Percentiles rank a stretch among this genome's conserved stretches.
Conservation (phyloP, 35 echinoderm and acorn worm species). For the Patiria miniata region DNA sequence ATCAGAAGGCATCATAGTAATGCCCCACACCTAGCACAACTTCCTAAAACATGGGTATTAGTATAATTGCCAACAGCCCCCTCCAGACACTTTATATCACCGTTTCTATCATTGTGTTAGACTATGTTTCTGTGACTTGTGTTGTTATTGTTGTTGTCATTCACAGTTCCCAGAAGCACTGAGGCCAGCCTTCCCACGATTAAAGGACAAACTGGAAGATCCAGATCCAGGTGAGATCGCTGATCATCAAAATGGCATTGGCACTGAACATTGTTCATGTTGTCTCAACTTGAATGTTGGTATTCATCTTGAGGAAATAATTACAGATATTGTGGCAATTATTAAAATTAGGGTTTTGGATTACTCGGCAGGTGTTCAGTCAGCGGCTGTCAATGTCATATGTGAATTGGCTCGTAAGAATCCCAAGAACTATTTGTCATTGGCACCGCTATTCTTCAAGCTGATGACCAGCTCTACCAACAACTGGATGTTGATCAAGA, state of each 20-base stretch:
- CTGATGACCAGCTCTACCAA: slow-evolving; percentile 99
- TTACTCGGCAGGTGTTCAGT: slow-evolving; percentile 78
- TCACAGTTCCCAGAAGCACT: slow-evolving; percentile 96
- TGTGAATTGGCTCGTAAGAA: slow-evolving; percentile 94
- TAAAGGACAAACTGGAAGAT: slow-evolving; percentile 97
- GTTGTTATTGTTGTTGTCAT: slow-evolving; percentile 24
- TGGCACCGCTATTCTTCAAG: slow-evolving; percentile 99
- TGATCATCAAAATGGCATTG: no score
- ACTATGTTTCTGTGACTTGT: background rate
- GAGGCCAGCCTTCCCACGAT: slow-evolving; percentile 93
- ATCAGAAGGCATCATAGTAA: no score
- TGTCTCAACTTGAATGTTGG: no score
- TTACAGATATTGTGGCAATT: no score
- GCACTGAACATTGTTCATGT: no score
- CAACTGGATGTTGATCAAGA: slow-evolving; percentile 99
- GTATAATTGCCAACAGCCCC: no score
- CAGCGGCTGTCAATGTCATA: slow-evolving; percentile 94
- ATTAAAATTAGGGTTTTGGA: background rate
- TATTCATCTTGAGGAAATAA: no score
- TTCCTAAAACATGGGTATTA: no score
- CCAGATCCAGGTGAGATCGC: slow-evolving; percentile 86
- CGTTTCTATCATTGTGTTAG: no score
- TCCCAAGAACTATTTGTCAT: slow-evolving; percentile 92
- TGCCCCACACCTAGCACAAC: no score
- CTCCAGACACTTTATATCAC: no score